These are phyloP conservation scores for Agrochola macilenta DNA, from an alignment of 2,888 invertebrate species.

Conservation along the genomic window DNA sequence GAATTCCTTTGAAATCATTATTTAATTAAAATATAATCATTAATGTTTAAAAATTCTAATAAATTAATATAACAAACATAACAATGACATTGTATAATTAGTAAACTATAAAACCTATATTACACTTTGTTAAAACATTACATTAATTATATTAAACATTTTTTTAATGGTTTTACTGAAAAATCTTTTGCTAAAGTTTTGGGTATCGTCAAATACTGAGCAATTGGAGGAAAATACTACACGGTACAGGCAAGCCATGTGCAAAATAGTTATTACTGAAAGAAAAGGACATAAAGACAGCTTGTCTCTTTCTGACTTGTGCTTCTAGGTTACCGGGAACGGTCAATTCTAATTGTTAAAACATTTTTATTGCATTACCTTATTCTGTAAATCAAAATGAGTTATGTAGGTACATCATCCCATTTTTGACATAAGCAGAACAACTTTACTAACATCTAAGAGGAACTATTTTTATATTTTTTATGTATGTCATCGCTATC, in stretches of 20 bases:
- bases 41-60: constrained; percentile 69
- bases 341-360: neutral
- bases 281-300: neutral
- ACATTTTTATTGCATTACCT: neutral
- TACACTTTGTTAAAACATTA: constrained; percentile 40
- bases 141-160: neutral
- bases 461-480: constrained; percentile 36
- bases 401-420: neutral
- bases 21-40: constrained; percentile 56
- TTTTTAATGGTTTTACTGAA: neutral
- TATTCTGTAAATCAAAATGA: neutral
- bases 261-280: neutral
- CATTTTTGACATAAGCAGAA: constrained; percentile 4
- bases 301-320: neutral
- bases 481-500: constrained; percentile 13
- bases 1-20: constrained; percentile 73
- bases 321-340: neutral
- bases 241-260: neutral
- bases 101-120: constrained; percentile 49
- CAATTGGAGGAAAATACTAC: neutral
- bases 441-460: constrained; percentile 17
- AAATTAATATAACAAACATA: constrained; percentile 69
- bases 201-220: neutral
- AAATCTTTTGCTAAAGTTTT: neutral
- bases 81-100: constrained; percentile 62